Evolutionary conservation across 1,140 invertebrate species (phyloP), one percentile per base, ranked within the genome.

Genomic region (Bathynomus jamesi): DNA sequence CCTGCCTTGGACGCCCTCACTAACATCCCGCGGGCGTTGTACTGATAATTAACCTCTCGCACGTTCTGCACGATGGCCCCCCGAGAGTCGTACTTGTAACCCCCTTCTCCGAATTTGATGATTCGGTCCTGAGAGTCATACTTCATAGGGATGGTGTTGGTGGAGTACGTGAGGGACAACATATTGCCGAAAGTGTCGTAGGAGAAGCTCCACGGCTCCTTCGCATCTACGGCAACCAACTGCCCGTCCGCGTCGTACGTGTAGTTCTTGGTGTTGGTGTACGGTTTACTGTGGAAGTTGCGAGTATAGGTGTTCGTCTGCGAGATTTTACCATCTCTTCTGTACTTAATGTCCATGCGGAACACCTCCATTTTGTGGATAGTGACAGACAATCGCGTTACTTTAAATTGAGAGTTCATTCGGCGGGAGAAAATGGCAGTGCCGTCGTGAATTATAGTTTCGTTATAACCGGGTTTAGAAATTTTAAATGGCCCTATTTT

Each of bases 141-240:
- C 81, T 94, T 91, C 91, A 95, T 92, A 1, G 92, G 90, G 71
- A 95, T 95, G 4, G 87, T 91, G 73, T 94, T 95, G 2, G 92
- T 92, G 76, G 92, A 81, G 79, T 94, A 93, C 0, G 90, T 93
- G 7, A 98, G 84, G 0, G 91, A 93, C 0, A 95, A 82, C 87
- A 98, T 89, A 80, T 98, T 98, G 2, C 94, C 94, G 80, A 97
- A 96, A 63, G 91, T 88, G 79, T 98, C 95, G 78, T 98, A 98
- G 62, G 89, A 87, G 83, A 96, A 98, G 29, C 90, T 90, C 95
- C 95, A 98, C 0, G 93, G 92, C 79, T 96, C 93, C 79, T 94
- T 91, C 0, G 93, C 93, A 79, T 95, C 92, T 7, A 96, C 89
- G 7, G 90, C 91, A 28, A 89, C 88, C 27, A 96, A 81, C 79